Conservation (phyloP, 92 coral and sea anemone genomes). For the Palythoa heliodiscus region DNA sequence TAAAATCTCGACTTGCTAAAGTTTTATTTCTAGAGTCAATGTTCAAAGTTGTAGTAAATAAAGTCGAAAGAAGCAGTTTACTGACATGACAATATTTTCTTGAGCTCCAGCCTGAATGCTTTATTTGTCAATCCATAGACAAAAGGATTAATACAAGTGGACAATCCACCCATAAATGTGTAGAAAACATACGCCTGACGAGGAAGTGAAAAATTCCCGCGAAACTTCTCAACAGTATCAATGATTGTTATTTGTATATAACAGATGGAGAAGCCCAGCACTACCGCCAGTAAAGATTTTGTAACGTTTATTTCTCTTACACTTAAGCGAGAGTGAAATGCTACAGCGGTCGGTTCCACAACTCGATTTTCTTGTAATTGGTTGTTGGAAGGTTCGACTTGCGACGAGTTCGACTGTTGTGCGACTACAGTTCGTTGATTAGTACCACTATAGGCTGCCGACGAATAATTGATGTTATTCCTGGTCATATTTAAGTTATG, state of each 20-base stretch:
- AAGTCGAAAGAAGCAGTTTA: background rate
- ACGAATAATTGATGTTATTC: background rate
- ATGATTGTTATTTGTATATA: slow-evolving; percentile 33
- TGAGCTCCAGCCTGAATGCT: slow-evolving; percentile 26
- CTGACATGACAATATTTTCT: slow-evolving; percentile 8
- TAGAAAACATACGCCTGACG: slow-evolving; percentile 29
- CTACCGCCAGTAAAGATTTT: slow-evolving; percentile 31
- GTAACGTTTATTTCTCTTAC: slow-evolving; percentile 36
- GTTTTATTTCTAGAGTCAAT: too few species aligned
- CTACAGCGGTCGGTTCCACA: background rate
- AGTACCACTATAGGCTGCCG: background rate
- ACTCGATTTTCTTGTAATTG: background rate
- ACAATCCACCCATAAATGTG: slow-evolving; percentile 26
- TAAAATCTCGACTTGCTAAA: too few species aligned
- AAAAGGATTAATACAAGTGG: slow-evolving; percentile 23
- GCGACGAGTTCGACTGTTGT: slow-evolving; percentile 9
- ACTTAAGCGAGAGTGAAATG: background rate
- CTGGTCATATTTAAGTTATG: slow-evolving; percentile 52
- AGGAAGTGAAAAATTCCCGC: slow-evolving; percentile 31
- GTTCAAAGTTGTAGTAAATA: too few species aligned
- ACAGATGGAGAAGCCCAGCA: slow-evolving; percentile 30
- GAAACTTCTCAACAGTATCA: slow-evolving; percentile 22
- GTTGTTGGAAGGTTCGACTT: background rate
- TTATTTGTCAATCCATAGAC: slow-evolving; percentile 27
- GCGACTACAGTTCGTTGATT: slow-evolving; percentile 13